A percentile compares a stretch with the other conserved stretches of the same genome.
Conservation (phyloP, 1,140 invertebrate genomes). For the Drosophila bipectinata region DNA sequence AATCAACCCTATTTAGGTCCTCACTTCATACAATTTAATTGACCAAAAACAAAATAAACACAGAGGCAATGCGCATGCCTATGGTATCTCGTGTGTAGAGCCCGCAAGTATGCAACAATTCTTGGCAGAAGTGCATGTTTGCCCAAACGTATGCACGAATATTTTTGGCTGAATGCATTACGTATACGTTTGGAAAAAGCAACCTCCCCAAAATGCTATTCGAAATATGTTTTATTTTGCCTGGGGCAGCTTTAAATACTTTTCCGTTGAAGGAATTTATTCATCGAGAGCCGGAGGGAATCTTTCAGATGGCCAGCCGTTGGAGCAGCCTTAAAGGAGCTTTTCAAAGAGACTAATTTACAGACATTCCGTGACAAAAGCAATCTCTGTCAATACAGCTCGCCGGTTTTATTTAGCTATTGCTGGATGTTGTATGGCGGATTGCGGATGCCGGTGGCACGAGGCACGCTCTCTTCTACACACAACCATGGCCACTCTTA, state of each 20-base stretch:
- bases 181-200: background rate
- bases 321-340: slow-evolving; percentile 7
- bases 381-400: slow-evolving; percentile 38
- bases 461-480: slow-evolving; percentile 10
- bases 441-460: background rate
- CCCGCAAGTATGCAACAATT: slow-evolving; percentile 24
- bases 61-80: slow-evolving; percentile 12
- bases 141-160: slow-evolving; percentile 19
- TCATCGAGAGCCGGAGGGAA: background rate
- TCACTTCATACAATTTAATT: background rate
- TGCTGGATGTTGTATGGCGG: slow-evolving; percentile 2
- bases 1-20: background rate
- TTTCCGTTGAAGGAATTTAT: background rate
- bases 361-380: slow-evolving; percentile 29
- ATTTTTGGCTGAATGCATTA: slow-evolving; percentile 1
- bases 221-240: background rate
- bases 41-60: background rate
- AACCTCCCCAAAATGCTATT: background rate
- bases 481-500: slow-evolving; percentile 4
- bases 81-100: background rate
- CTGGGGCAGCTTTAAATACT: background rate
- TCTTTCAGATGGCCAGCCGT: background rate
- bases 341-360: slow-evolving; percentile 31
- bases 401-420: slow-evolving; percentile 26
- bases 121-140: background rate